Conservation (phyloP, 1,140 invertebrate species). For the Anadara kagoshimensis region DNA sequence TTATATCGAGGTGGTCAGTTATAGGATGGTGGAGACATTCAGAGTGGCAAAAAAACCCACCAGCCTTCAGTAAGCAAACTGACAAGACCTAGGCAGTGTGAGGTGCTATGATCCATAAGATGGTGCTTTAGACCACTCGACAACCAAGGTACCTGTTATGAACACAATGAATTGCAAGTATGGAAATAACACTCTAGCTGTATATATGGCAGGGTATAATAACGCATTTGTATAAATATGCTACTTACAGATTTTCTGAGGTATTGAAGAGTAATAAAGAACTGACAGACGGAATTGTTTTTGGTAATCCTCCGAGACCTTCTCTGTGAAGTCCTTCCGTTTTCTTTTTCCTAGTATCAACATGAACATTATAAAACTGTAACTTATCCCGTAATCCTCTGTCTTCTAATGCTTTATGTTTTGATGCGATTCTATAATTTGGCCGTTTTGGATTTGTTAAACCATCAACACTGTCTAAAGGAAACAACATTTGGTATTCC, state of each 20-base stretch:
- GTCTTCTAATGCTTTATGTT: conserved; percentile 75
- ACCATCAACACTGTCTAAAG: conserved; percentile 44
- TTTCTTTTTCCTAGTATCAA: conserved; percentile 74
- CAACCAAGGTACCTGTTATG: too few species aligned
- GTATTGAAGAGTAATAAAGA: conserved; percentile 89
- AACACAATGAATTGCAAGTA: too few species aligned
- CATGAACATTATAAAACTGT: conserved; percentile 89
- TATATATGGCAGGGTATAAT: too few species aligned
- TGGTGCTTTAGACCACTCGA: too few species aligned
- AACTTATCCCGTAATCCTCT: conserved; percentile 81
- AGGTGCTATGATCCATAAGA: too few species aligned
- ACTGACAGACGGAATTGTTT: conserved; percentile 81
- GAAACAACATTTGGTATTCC: conserved; percentile 75
- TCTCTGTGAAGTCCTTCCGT: conserved; percentile 76
- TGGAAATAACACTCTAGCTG: too few species aligned
- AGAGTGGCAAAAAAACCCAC: too few species aligned
- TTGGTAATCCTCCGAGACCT: conserved; percentile 81
- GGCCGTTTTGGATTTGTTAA: conserved; percentile 51
- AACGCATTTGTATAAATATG: neutral
- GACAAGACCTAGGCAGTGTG: too few species aligned
- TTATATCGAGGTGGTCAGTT: too few species aligned
- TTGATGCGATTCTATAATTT: conserved; percentile 62
- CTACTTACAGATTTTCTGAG: conserved; percentile 83
- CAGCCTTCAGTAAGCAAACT: too few species aligned
- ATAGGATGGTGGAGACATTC: too few species aligned